Evolutionary conservation across 2,113 vertebrate species (phyloP), one percentile per base, ranked within the genome.

Genomic region (Oncorhynchus mykiss): DNA sequence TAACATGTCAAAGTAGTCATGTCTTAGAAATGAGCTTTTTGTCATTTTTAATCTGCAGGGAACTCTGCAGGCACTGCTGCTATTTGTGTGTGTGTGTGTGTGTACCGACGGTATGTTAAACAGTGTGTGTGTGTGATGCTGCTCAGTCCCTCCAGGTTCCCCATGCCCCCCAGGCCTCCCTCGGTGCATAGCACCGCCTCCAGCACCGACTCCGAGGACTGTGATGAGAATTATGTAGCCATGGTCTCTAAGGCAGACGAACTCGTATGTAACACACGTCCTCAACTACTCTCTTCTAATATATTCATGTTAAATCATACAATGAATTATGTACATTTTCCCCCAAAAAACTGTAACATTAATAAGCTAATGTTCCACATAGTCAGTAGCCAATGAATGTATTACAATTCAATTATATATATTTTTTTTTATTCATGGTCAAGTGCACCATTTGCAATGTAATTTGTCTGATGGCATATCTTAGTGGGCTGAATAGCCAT

Each of bases 131-230:
- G n/a, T 92, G 80, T 92, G 85, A 86, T 96, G 91, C 88, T 94
- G 86, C 92, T 95, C 91, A 99, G 97, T 91, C 92, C 93, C 91
- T 96, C 96, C 90, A 99, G 97, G 95, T 98, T 96, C 86, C 95
- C 95, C 84, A 85, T 95, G 91, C 95, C 95, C 82, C 86, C 95
- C 80, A 96, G 97, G 90, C 97, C 97, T 7, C 93, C 95, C 76
- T 99, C 98, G 77, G 95, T 97, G 93, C 97, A 99, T 88, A 99
- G 97, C 91, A 98, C 95, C 82, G 96, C 96, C 79, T 99, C 98
- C 89, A 99, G 97, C 94, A 97, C 96, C 84, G 98, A 99, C 91
- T 99, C 98, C 0, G 97, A 97, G 5, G 97, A 99, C 87, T 96
- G 94, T 85, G 96, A 98, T 80, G 98, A 99, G 92, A 96, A 96